Conservation (phyloP, 2,888 invertebrate species). For the Therioaphis trifolii region DNA sequence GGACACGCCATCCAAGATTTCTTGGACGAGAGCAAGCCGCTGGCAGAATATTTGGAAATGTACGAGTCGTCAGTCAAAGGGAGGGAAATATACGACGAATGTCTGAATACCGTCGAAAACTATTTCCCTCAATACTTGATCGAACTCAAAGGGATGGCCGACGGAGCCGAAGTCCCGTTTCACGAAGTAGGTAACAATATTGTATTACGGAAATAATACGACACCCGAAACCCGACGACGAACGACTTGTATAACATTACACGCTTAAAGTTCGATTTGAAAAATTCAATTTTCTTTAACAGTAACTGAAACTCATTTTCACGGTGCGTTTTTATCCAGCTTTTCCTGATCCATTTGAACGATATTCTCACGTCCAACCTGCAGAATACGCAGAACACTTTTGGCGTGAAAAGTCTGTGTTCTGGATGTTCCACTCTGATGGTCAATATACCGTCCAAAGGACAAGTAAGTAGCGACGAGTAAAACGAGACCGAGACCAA, state of each 20-base stretch:
- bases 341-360: slow-evolving; percentile 87
- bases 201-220: not conserved
- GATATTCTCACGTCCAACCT: slow-evolving; percentile 73
- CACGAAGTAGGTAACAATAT: slow-evolving; percentile 38
- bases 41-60: slow-evolving; percentile 77
- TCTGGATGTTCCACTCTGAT: too few species aligned
- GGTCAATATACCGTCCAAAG: too few species aligned
- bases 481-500: too few species aligned
- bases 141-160: slow-evolving; percentile 85
- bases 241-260: not conserved
- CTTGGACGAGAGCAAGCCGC: slow-evolving; percentile 70
- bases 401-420: too few species aligned
- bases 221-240: not conserved
- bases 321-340: slow-evolving; percentile 68
- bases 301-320: too few species aligned
- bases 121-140: slow-evolving; percentile 85
- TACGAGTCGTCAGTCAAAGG: slow-evolving; percentile 78
- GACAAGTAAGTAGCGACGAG: not conserved
- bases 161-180: slow-evolving; percentile 85
- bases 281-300: too few species aligned
- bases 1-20: slow-evolving; percentile 69
- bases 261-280: not conserved
- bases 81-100: slow-evolving; percentile 79
- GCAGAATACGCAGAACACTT: not conserved
- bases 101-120: slow-evolving; percentile 76